These are phyloP conservation scores for Palloptera scutellata DNA, from an alignment of 2,888 invertebrate genomes.

Conservation along the genomic window DNA sequence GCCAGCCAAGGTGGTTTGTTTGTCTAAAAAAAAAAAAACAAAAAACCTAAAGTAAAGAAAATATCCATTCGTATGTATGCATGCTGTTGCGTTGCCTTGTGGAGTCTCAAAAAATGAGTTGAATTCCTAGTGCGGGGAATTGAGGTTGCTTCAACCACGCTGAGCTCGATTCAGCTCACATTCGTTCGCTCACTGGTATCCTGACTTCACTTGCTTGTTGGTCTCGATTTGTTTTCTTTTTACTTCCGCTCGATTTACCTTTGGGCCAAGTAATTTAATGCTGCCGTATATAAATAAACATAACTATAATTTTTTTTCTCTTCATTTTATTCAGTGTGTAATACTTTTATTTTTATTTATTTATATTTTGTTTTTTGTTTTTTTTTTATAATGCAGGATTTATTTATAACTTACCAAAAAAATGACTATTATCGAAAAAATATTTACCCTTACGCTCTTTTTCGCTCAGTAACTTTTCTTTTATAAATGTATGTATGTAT, in stretches of 20 bases:
- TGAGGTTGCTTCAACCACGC: slow-evolving; percentile 1
- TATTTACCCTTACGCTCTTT: neutral
- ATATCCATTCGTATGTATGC: slow-evolving; percentile 40
- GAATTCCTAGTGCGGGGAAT: neutral
- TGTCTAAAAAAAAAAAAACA: slow-evolving; percentile 49
- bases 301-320: no score
- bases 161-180: neutral
- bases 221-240: slow-evolving; percentile 37
- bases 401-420: slow-evolving; percentile 40
- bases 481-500: neutral
- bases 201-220: slow-evolving; percentile 33
- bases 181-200: slow-evolving; percentile 2
- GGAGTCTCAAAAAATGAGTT: no score
- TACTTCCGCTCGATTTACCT: slow-evolving; percentile 45
- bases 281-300: slow-evolving; percentile 57
- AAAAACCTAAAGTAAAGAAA: no score
- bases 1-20: slow-evolving; percentile 47
- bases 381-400: slow-evolving; percentile 41
- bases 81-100: neutral
- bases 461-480: neutral
- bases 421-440: slow-evolving; percentile 40
- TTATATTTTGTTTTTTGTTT: no score
- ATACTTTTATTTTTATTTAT: slow-evolving; percentile 15
- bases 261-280: slow-evolving; percentile 55
- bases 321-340: slow-evolving; percentile 31